Base-by-base conservation (phyloP, 2,888 invertebrate species). In the Meganola albula region DNA sequence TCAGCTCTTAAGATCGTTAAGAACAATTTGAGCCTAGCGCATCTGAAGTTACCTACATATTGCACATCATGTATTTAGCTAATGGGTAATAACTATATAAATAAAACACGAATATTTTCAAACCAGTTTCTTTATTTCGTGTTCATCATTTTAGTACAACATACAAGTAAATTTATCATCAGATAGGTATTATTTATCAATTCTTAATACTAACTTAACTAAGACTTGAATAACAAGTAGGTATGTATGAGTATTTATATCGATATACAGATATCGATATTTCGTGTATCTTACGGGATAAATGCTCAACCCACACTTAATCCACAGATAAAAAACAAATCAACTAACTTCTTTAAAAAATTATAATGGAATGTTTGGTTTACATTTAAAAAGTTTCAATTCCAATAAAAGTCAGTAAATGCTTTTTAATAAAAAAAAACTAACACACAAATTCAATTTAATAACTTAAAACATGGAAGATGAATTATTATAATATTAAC, bases 141-240 rank as follows among this genome's bases (percentile, higher is more conserved):
- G 82, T 85, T 80, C 83, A 77, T 80, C 80, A 73, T 84, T 85
- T 85, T 80, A 85, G 80, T 87, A 87, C 86, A 87, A 86, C 87
- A 86, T 87, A 86, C 85, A 86, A 79, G 85, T 87, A 85, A 85
- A 86, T 73, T 85, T 85, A 86, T 86, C 85, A 77, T 85, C 85
- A 76, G 83, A 84, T 84, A 76, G 83, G 83, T 84, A 84, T 78
- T 80, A 79, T 78, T 80, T 78, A 85, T 83, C 76, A 80, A 82
- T 83, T 74, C 85, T 86, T 87, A 87, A 63, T 42, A 45, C 84
- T 84, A 83, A 65, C 83, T 83, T 85, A 85, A 76, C 57, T 79
- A 75, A 69, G 75, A 78, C 74, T 74, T 78, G 83, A 79, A 75
- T 83, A 83, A 85, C 84, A 83, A 83, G 74, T 73, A 69, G 62